Evolutionary conservation across 2,113 vertebrate genomes (phyloP), one percentile per base, ranked within the genome.

Genomic region (Loxodonta africana): DNA sequence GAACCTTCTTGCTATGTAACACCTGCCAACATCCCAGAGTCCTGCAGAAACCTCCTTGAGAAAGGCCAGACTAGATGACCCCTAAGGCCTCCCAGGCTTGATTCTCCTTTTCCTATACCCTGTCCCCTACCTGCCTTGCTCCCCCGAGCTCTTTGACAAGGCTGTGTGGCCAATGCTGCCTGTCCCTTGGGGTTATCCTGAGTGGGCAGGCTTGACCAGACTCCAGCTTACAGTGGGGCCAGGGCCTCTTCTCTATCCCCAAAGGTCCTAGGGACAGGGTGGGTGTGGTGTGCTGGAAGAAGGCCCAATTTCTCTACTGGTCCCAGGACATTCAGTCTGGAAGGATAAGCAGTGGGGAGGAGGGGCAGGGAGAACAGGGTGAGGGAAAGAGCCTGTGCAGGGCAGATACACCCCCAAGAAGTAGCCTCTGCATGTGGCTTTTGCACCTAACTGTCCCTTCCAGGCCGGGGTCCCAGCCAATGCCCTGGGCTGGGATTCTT

Each of bases 11-110:
- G 26, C 48, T 51, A 1, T 2, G 6, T 18, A 33, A 74, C 15
- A 7, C 51, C 9, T 0, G 5, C 41, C 77, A 20, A 10, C 1
- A 8, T 3, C 63, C 25, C 0, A 65, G 37, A 33, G 41, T 28
- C 63, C 46, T 25, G 23, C 5, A 0, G 57, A 18, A 28, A 8
- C 6, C 21, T 0, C 41, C 46, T 10, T 67, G 44, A 65, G n/a
- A 81, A 30, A 20, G 25, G 46, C 1, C 20, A 14, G 48, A 23
- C 18, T 21, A 23, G 26, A 1, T 12, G 4, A 21, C 9, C 21
- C 30, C 2, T 10, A 21, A 53, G 51, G 26, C 4, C 30, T 9
- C 23, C 53, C 0, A 14, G 44, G 57, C 21, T 51, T n/a, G 44
- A 33, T 17, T 10, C 17, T 88, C 10, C 18, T 63, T 88, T 78